Evolutionary conservation across 2,797 vertebrate genomes (phyloP).

Genomic region (Agapornis canus): DNA sequence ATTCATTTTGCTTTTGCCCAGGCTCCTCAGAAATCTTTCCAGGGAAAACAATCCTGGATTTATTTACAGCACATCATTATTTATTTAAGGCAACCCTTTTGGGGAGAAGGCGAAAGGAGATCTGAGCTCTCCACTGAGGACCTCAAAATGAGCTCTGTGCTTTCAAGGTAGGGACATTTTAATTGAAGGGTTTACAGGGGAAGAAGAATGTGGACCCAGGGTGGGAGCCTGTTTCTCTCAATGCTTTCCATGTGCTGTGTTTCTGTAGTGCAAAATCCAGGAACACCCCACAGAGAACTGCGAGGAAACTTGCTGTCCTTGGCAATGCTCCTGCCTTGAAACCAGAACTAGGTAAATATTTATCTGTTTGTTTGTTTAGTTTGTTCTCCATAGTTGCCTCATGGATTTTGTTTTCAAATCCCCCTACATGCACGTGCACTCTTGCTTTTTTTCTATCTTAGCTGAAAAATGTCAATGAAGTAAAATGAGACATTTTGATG

Average conservation of each 20-base stretch:
- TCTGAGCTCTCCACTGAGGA: neutral
- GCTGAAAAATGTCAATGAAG: neutral
- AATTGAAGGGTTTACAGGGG: neutral
- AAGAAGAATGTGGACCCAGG: neutral
- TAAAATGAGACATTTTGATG: neutral
- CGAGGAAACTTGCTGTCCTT: neutral
- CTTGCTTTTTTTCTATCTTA: neutral
- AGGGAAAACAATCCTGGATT: slow-evolving; percentile 42
- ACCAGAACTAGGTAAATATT: neutral
- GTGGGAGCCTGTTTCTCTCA: neutral
- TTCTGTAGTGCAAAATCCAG: slow-evolving; percentile 3
- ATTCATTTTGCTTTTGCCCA: neutral
- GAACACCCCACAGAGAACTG: neutral
- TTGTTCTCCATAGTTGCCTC: neutral
- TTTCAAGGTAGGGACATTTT: neutral
- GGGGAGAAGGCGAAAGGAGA: neutral
- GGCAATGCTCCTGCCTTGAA: neutral
- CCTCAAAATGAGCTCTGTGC: neutral
- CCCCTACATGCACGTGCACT: fast-evolving
- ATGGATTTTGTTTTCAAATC: neutral
- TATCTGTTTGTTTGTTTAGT: slow-evolving; percentile 14
- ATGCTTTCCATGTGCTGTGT: neutral
- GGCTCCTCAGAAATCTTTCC: slow-evolving; percentile 56
- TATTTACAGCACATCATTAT: slow-evolving; percentile 35
- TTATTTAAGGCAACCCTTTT: slow-evolving; percentile 23